Percentiles rank a stretch among this genome's conserved stretches.
Evolutionary conservation across 1,140 invertebrate species (phyloP).

Genomic region (Dolichoris vasculosae): DNA sequence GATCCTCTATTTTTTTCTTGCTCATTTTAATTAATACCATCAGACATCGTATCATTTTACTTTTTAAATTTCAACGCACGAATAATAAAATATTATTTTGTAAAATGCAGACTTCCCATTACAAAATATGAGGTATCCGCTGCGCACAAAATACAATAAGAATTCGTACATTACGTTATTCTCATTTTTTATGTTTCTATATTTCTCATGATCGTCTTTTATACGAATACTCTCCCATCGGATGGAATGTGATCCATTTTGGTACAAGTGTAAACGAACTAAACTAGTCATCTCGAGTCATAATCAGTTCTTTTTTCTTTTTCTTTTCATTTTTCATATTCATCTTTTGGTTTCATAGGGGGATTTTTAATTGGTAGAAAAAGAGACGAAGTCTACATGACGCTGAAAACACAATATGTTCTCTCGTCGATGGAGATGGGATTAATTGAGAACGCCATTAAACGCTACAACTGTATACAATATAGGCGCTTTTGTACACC

Average conservation of each 20-base stretch:
- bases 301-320: slow-evolving; percentile 17
- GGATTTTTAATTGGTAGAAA: slow-evolving; percentile 32
- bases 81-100: background rate
- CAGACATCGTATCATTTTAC: background rate
- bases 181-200: background rate
- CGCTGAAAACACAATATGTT: background rate
- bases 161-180: slow-evolving; percentile 4
- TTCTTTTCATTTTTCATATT: too few relatives aligned
- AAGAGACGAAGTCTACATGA: slow-evolving; percentile 10
- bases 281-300: slow-evolving; percentile 41
- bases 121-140: background rate
- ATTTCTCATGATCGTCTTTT: background rate
- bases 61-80: background rate
- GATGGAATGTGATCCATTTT: slow-evolving; percentile 42
- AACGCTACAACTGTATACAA: slow-evolving; percentile 28
- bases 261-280: slow-evolving; percentile 39
- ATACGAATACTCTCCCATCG: slow-evolving; percentile 18
- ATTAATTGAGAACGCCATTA: slow-evolving; percentile 34
- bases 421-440: background rate
- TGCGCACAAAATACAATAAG: slow-evolving; percentile 2
- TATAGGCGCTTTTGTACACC: background rate
- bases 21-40: background rate
- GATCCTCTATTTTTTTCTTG: background rate
- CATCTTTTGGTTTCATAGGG: slow-evolving; percentile 11
- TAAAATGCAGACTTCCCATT: background rate